These are phyloP conservation scores for Borostomias antarcticus DNA, from an alignment of 2,797 vertebrate species.

Conservation along the genomic window DNA sequence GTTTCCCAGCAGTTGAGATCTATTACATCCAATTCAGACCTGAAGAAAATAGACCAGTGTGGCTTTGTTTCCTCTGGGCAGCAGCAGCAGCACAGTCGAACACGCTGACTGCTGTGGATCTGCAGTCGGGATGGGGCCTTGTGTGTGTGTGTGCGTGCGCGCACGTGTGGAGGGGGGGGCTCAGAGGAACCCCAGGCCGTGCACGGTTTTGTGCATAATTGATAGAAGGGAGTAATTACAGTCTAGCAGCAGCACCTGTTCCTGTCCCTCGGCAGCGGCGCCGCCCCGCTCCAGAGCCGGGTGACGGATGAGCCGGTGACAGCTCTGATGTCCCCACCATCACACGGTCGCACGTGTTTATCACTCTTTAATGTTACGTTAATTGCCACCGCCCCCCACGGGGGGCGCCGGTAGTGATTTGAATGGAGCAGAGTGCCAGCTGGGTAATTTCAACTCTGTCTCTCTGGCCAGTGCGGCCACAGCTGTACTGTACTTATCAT, in stretches of 20 bases:
- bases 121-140: slow-evolving; percentile 50
- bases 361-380: slow-evolving; percentile 74
- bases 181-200: slow-evolving; percentile 63
- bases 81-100: slow-evolving; percentile 36
- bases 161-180: no score
- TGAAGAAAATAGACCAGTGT: no score
- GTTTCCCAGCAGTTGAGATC: slow-evolving; percentile 25
- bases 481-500: slow-evolving; percentile 32
- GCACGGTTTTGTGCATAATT: slow-evolving; percentile 74
- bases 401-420: slow-evolving; percentile 69
- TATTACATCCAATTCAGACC: slow-evolving; percentile 51
- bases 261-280: slow-evolving; percentile 61
- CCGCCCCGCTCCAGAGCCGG: no score
- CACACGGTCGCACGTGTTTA: slow-evolving; percentile 66
- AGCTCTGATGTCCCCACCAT: slow-evolving; percentile 72
- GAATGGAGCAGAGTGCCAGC: slow-evolving; percentile 53
- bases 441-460: slow-evolving; percentile 47
- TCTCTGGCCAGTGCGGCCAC: slow-evolving; percentile 47
- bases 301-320: slow-evolving; percentile 69
- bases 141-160: slow-evolving; percentile 43
- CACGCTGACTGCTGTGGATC: slow-evolving; percentile 39
- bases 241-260: slow-evolving; percentile 77
- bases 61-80: slow-evolving; percentile 48
- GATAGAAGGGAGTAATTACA: slow-evolving; percentile 80
- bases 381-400: no score